Evolutionary conservation across 2,113 vertebrate genomes (phyloP), one percentile per base, ranked within the genome.

Genomic region (Leptodactylus fuscus): DNA sequence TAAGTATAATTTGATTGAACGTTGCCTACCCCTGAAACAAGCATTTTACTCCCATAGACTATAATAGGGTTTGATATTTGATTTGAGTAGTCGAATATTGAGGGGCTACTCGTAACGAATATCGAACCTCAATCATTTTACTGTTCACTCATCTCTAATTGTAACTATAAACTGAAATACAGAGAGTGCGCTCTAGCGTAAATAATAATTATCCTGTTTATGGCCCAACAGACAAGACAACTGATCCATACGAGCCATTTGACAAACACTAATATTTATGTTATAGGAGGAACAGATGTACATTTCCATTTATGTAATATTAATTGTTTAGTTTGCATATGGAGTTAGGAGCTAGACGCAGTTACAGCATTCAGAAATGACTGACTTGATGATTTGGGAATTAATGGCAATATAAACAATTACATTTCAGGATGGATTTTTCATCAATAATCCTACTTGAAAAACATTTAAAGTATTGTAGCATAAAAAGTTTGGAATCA

Each of bases 271-370:
- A 53, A 53, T 79, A 85, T 79, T 85, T 85, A 49, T 79, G 36
- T 4, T 78, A 65, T 77, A 80, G 65, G 55, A 67, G 65, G 62
- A 78, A 85, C 75, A 80, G 62, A 85, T 85, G 83, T 85, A 58
- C 36, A 85, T 85, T 70, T 85, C 60, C 83, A 80, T 80, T 79
- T 85, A 70, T 85, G 67, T 85, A 51, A 85, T 70, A 78, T 79
- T 79, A 85, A 85, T 85, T 65, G 36, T 53, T 24, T 13, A 15
- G 20, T 51, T 36, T 53, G 62, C 46, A 79, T 41, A 38, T 29
- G 36, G 44, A 78, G 46, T 41, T 62, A 83, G 71, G 34, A 53
- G 44, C 13, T 51, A 34, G 20, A 58, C 60, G 48, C 55, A 85
- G 24, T 58, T 9, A 78, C 34, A 69, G 16, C 46, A n/a, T 15